phyloP scores from a whole-genome alignment of 1,140 invertebrate species.

The Potamilus streckersoni region DNA sequence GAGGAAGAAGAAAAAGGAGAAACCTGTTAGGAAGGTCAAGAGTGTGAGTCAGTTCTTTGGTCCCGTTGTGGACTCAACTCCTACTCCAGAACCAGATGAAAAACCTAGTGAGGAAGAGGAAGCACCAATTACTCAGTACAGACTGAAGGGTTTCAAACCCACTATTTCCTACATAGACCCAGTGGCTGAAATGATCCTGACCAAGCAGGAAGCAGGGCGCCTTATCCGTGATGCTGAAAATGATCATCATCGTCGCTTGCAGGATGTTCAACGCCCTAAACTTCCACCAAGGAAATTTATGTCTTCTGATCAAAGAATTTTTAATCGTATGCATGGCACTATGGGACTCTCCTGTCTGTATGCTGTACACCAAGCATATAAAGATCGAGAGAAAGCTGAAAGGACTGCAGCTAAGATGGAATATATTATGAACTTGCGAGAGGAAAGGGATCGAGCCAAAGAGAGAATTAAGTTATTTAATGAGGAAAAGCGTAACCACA shows the following conservation, averaged over 20 bases:
- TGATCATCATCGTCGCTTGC: slow-evolving; percentile 42
- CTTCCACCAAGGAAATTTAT: slow-evolving; percentile 33
- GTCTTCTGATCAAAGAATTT: slow-evolving; percentile 56
- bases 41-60: slow-evolving; percentile 62
- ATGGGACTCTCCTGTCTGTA: slow-evolving; percentile 64
- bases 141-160: slow-evolving; percentile 52
- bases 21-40: slow-evolving; percentile 42
- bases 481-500: slow-evolving; percentile 53
- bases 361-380: slow-evolving; percentile 66
- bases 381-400: slow-evolving; percentile 60
- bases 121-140: slow-evolving; percentile 49
- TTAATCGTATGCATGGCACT: slow-evolving; percentile 58
- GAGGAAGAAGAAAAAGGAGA: slow-evolving; percentile 37
- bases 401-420: slow-evolving; percentile 56
- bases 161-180: slow-evolving; percentile 51
- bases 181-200: slow-evolving; percentile 58
- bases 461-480: slow-evolving; percentile 56
- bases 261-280: slow-evolving; percentile 34
- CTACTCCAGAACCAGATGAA: slow-evolving; percentile 23
- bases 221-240: slow-evolving; percentile 55
- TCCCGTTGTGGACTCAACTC: slow-evolving; percentile 48
- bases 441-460: slow-evolving; percentile 57
- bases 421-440: slow-evolving; percentile 52
- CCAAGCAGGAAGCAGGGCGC: slow-evolving; percentile 51
- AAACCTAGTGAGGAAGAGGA: slow-evolving; percentile 35